Evolutionary conservation across 2,797 vertebrate genomes (phyloP).

Genomic region (Glossophaga mutica): DNA sequence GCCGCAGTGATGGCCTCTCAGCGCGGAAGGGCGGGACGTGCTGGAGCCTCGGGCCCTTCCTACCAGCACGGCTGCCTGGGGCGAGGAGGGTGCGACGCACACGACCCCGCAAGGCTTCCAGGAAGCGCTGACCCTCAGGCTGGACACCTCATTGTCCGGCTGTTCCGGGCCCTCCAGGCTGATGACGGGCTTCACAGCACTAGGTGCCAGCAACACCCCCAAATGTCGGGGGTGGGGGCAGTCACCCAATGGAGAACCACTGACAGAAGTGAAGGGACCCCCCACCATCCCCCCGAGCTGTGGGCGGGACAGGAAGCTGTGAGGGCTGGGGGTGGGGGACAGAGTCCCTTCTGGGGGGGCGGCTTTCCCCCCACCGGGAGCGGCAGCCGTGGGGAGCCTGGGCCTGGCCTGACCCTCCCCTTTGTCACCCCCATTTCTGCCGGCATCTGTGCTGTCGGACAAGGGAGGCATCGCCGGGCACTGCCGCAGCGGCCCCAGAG

Average conservation of each 20-base stretch:
- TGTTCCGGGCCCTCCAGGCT: too few relatives aligned
- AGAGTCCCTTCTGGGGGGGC: background rate
- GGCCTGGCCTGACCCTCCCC: accelerated
- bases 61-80: too few relatives aligned
- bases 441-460: background rate
- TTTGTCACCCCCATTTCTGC: background rate
- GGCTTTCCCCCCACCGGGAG: background rate
- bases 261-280: background rate
- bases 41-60: too few relatives aligned
- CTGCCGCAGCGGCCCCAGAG: background rate
- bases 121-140: too few relatives aligned
- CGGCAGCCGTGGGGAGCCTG: accelerated
- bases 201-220: background rate
- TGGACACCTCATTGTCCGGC: too few relatives aligned
- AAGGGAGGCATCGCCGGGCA: background rate
- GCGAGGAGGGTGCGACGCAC: too few relatives aligned
- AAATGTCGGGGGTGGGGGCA: too few relatives aligned
- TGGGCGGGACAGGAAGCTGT: background rate
- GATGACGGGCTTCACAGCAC: background rate
- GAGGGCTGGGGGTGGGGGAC: background rate
- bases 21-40: too few relatives aligned
- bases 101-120: too few relatives aligned
- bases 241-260: background rate
- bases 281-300: background rate
- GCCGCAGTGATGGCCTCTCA: accelerated